These are phyloP conservation scores for Bombus soroeensis DNA, from an alignment of 1,140 invertebrate species.

Conservation along the genomic window DNA sequence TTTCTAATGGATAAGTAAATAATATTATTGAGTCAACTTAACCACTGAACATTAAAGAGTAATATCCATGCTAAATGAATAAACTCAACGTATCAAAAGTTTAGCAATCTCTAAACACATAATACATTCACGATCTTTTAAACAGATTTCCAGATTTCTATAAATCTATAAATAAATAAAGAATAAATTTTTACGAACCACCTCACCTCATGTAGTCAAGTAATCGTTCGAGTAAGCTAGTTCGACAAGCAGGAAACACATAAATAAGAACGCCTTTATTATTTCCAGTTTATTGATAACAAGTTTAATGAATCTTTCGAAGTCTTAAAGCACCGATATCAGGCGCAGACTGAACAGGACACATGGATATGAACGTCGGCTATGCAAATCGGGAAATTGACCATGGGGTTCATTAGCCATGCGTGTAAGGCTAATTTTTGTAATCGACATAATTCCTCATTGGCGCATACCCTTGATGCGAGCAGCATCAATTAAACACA, in stretches of 20 bases:
- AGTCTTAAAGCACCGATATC: slow-evolving; percentile 33
- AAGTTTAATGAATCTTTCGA: slow-evolving; percentile 46
- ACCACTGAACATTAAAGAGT: background rate
- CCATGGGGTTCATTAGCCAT: slow-evolving; percentile 54
- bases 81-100: background rate
- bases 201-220: background rate
- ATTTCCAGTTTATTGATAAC: slow-evolving; percentile 29
- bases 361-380: slow-evolving; percentile 1
- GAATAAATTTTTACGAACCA: background rate
- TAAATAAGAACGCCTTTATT: slow-evolving; percentile 28
- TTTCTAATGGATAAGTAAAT: background rate
- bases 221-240: background rate
- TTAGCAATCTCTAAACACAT: background rate
- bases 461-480: slow-evolving; percentile 30
- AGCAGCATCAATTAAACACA: slow-evolving; percentile 59
- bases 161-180: too few species aligned
- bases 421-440: slow-evolving; percentile 44
- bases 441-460: slow-evolving; percentile 42
- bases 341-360: slow-evolving; percentile 11
- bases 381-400: slow-evolving; percentile 49
- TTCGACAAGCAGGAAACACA: background rate
- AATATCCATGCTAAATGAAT: background rate
- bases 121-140: too few species aligned
- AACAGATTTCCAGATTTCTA: too few species aligned
- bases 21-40: too few species aligned